Percentiles rank a stretch among this genome's conserved stretches.
Conservation (phyloP, 2,797 vertebrate species). For the Sorex maritimensis region DNA sequence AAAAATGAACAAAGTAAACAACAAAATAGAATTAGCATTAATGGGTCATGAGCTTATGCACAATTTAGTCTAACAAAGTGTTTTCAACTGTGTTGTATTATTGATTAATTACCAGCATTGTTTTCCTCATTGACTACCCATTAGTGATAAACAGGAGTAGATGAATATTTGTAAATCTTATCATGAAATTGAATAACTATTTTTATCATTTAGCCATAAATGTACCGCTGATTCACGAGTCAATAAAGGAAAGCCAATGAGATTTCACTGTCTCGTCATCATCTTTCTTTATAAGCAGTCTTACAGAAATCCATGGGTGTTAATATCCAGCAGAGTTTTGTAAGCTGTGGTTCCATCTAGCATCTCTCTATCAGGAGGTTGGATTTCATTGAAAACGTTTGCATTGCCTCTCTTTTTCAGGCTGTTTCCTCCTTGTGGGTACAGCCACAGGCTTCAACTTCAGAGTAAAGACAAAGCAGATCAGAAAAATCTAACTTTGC, state of each 20-base stretch:
- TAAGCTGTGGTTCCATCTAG: background rate
- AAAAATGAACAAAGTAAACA: background rate
- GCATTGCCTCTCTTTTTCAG: background rate
- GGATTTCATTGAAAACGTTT: background rate
- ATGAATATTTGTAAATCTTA: constrained; percentile 87
- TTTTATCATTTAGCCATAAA: constrained; percentile 51
- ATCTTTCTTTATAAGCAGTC: background rate
- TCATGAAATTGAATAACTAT: constrained; percentile 72
- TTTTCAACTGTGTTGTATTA: constrained; percentile 82
- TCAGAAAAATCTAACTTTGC: background rate
- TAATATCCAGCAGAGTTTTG: background rate
- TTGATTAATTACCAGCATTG: constrained; percentile 87
- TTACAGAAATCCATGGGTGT: background rate
- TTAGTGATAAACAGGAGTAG: constrained; percentile 82
- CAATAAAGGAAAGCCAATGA: background rate
- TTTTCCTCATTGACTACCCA: constrained; percentile 77
- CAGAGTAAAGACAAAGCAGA: background rate
- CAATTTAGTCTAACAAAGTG: constrained; percentile 83
- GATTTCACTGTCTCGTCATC: background rate
- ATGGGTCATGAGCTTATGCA: constrained; percentile 75
- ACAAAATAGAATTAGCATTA: constrained; percentile 71
- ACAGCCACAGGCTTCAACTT: background rate
- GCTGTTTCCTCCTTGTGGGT: background rate
- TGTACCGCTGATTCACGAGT: constrained; percentile 58
- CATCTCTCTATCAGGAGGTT: background rate